Evolutionary conservation across 1,140 invertebrate species (phyloP), one percentile per base, ranked within the genome.

Genomic region (Drosophila pseudoobscura): DNA sequence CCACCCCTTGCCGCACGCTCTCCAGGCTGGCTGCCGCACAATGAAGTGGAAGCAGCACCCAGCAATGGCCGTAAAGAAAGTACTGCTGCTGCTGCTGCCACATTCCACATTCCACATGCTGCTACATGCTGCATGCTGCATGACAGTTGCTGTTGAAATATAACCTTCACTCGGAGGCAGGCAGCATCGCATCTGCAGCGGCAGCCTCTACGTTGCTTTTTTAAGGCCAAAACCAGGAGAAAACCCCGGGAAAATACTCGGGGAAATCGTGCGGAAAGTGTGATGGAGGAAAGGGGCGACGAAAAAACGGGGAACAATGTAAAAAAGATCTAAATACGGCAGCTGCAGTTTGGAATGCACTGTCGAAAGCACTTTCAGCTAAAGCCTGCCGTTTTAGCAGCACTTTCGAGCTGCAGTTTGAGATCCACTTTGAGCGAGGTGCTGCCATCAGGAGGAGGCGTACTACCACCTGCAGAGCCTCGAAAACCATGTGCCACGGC

Each of bases 11-110:
- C 35, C 13, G 35, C 35, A 39, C 35, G 13, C 35, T 39, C 35
- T 13, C 11, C 11, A 13, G 35, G 35, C 4, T 39, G 35, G 35
- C 35, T 39, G 59, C 73, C 76, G 70, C 45, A 68, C 79, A 82
- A 75, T 82, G 74, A 82, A 82, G 80, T 77, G 73, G 50, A 57
- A 66, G 59, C 51, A 31, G 31, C 31, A 31, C 2, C 6, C 56
- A 26, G 51, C 59, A 45, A 41, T 15, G 43, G 50, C 7, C 13
- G 43, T 50, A 62, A 69, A 57, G 65, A 57, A 68, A 69, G 35
- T 39, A 39, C 35, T 39, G 35, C 8, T 9, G 9, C 9, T 35
- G 20, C 52, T 69, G 51, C 45, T 49, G 63, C 51, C 68, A 46
- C 68, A 69, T 69, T 46, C 65, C 63, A 17, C 17, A 17, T 39